Evolutionary conservation across 2,797 vertebrate genomes (phyloP).

Genomic region (Melanogrammus aeglefinus): DNA sequence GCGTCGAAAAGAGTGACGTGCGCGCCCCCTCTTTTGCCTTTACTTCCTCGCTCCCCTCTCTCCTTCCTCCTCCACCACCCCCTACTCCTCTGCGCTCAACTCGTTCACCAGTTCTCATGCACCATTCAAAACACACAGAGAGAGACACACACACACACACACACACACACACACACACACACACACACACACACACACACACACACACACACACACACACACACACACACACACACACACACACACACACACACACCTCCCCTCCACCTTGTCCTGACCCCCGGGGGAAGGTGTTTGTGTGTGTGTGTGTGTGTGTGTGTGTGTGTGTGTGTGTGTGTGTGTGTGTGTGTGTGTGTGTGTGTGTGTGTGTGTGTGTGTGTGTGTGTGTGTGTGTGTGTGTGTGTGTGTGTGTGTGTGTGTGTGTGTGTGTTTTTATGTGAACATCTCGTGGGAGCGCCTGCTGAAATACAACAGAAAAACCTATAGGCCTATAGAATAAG

Average conservation of each 20-base stretch:
- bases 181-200: neutral
- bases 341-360: conserved; percentile 1
- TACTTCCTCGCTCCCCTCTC: conserved; percentile 9
- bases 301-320: conserved; percentile 1
- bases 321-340: conserved; percentile 2
- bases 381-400: conserved; percentile 2
- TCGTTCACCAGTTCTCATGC: conserved; percentile 20
- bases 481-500: neutral
- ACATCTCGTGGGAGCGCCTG: neutral
- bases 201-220: neutral
- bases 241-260: neutral
- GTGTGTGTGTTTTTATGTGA: neutral
- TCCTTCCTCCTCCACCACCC: conserved; percentile 24
- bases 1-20: conserved; percentile 56
- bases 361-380: conserved; percentile 1
- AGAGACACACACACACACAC: neutral
- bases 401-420: neutral
- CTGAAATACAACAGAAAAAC: neutral
- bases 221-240: neutral
- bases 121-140: neutral
- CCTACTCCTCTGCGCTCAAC: conserved; percentile 11
- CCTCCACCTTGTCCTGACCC: neutral
- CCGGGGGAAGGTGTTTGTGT: conserved; percentile 3
- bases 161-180: neutral
- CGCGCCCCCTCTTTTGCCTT: conserved; percentile 33